Evolutionary conservation across 2,113 vertebrate species (phyloP), one percentile per base, ranked within the genome.

Genomic region (Podocnemis expansa): DNA sequence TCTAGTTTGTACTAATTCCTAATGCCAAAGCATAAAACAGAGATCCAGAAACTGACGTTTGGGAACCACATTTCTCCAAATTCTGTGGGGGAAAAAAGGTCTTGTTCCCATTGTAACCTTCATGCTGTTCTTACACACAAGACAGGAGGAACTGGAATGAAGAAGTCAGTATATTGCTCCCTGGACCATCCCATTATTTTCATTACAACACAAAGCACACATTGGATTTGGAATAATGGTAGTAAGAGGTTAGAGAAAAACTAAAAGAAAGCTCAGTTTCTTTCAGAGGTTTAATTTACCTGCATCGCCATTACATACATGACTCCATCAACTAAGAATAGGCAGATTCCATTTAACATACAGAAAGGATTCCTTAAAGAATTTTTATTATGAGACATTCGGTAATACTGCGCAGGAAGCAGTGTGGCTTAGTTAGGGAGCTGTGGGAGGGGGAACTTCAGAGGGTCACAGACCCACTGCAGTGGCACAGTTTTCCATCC

Each of bases 131-230:
- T 80, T 78, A 63, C 12, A 81, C 56, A 27, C 27, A 27, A 27
- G 25, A 29, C 10, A 45, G 70, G 80, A 6, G 13, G 17, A 75
- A 60, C 11, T 25, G n/a, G 31, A 84, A 8, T 3, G 24, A 93
- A 63, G 70, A 82, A 81, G 67, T 52, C 22, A 80, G 73, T 75
- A 84, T 0, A 76, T 0, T 79, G 29, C 79, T 82, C 51, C 16
- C 17, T 5, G 80, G 29, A 55, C 16, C 0, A 49, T 22, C 8
- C 16, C 16, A 51, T 25, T 60, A 78, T 84, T 55, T 88, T 38
- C 56, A 6, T 8, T 41, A 8, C 52, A 75, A 10, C 78, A 55
- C 55, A 5, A 0, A 19, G 22, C 2, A 22, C 0, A 0, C 6
- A 60, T 43, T 8, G 8, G 55, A 60, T 6, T 49, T 17, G 16